Conservation (phyloP, 2,797 vertebrate genomes). For the Enoplosus armatus region DNA sequence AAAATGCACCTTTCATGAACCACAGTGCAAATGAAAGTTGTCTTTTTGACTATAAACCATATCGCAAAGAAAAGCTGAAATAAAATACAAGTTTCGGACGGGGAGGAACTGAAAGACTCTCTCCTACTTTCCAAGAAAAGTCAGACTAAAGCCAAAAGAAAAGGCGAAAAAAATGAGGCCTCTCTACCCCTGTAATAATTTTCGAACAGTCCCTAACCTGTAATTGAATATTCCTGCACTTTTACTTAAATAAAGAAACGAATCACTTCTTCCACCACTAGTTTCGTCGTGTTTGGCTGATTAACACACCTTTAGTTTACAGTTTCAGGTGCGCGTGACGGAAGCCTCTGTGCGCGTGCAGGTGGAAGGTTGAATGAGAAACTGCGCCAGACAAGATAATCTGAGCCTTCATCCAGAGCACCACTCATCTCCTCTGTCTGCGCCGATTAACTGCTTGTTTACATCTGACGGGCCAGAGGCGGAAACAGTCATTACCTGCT, state of each 20-base stretch:
- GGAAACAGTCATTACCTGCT: not conserved
- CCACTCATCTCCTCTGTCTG: constrained; percentile 40
- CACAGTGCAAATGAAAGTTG: not conserved
- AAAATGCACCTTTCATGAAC: not conserved
- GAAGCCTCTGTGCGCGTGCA: constrained; percentile 9
- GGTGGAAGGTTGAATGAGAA: constrained; percentile 48
- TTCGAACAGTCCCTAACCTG: not conserved
- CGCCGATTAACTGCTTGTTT: constrained; percentile 14
- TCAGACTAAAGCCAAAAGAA: not conserved
- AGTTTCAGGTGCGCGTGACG: not conserved
- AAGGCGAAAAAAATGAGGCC: too few species aligned
- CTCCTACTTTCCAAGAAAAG: not conserved
- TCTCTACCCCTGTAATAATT: not conserved
- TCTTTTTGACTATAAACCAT: not conserved
- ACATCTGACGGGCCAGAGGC: not conserved
- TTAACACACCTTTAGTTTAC: not conserved
- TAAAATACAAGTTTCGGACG: not conserved
- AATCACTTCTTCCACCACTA: not conserved
- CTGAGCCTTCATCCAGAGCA: constrained; percentile 41
- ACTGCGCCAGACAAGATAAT: constrained; percentile 60
- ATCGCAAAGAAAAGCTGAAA: not conserved
- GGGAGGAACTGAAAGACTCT: not conserved
- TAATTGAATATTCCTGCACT: not conserved
- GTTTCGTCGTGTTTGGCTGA: not conserved
- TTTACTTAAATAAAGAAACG: not conserved